These are phyloP conservation scores for Peromyscus leucopus DNA, from an alignment of 2,113 vertebrate genomes.

Conservation along the genomic window DNA sequence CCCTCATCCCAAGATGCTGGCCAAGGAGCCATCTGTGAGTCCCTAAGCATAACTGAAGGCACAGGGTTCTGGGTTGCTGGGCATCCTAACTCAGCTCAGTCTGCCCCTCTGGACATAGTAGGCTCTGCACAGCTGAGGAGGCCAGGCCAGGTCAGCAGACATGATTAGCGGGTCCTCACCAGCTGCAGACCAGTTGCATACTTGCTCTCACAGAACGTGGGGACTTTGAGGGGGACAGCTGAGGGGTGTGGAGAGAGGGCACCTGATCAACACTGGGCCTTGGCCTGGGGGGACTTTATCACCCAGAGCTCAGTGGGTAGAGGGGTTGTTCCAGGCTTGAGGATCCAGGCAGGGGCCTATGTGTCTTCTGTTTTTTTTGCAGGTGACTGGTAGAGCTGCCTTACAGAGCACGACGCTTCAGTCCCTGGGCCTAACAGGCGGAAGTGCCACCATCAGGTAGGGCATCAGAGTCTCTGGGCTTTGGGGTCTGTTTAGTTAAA, in stretches of 20 bases:
- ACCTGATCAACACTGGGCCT: too few species aligned
- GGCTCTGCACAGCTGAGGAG: background rate
- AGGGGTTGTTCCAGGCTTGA: fast-evolving
- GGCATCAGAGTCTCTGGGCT: background rate
- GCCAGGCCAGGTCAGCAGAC: background rate
- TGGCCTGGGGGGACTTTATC: background rate
- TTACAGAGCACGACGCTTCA: slow-evolving; percentile 92
- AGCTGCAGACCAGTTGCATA: background rate
- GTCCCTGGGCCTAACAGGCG: slow-evolving; percentile 94
- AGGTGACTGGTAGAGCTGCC: slow-evolving; percentile 92
- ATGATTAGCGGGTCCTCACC: background rate
- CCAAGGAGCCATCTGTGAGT: background rate
- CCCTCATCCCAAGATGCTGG: background rate
- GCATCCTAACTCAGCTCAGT: too few species aligned
- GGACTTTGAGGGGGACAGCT: too few species aligned
- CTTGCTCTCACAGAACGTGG: background rate
- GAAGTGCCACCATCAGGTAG: slow-evolving; percentile 95
- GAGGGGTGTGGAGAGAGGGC: background rate
- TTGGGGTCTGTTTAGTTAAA: background rate
- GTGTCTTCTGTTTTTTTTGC: background rate
- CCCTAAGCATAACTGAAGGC: background rate
- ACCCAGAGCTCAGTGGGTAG: background rate
- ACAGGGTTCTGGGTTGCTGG: background rate
- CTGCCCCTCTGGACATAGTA: background rate
- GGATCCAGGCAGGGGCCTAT: background rate